Evolutionary conservation across 2,888 invertebrate species (phyloP).

Genomic region (Allacma fusca): DNA sequence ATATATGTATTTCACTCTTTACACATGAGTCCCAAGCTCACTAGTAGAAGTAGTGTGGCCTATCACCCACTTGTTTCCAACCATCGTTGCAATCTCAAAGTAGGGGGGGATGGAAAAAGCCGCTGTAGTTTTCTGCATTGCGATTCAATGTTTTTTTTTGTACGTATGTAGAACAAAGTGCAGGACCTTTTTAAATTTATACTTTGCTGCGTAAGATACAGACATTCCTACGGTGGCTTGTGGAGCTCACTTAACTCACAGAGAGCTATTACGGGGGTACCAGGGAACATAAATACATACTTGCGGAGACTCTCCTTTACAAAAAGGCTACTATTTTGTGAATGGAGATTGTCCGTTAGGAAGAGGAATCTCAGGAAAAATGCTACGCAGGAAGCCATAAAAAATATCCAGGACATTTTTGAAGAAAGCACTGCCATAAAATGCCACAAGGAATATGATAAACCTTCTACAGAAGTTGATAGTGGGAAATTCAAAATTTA

Average conservation of each 20-base stretch:
- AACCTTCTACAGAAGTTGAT: conserved; percentile 29
- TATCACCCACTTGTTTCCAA: not conserved
- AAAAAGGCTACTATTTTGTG: not conserved
- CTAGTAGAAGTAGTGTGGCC: not conserved
- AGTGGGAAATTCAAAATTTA: conserved; percentile 36
- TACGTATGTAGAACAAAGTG: too few species aligned
- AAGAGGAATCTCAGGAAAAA: not conserved
- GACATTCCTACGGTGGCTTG: too few species aligned
- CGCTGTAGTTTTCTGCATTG: not conserved
- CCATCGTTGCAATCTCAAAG: not conserved
- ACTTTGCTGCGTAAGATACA: too few species aligned
- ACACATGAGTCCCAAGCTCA: not conserved
- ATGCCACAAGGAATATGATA: conserved; percentile 39
- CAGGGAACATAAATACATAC: too few species aligned
- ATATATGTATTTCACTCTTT: not conserved
- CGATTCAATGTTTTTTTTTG: too few species aligned
- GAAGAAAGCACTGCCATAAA: conserved; percentile 28
- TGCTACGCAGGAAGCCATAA: conserved; percentile 25
- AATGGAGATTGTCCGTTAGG: not conserved
- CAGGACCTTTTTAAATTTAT: too few species aligned
- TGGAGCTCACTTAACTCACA: too few species aligned
- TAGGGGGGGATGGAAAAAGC: not conserved
- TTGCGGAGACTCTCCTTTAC: not conserved
- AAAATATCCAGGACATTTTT: conserved; percentile 23
- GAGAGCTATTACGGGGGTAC: too few species aligned